Conservation (phyloP, 2,113 vertebrate genomes). For the Phycodurus eques region DNA sequence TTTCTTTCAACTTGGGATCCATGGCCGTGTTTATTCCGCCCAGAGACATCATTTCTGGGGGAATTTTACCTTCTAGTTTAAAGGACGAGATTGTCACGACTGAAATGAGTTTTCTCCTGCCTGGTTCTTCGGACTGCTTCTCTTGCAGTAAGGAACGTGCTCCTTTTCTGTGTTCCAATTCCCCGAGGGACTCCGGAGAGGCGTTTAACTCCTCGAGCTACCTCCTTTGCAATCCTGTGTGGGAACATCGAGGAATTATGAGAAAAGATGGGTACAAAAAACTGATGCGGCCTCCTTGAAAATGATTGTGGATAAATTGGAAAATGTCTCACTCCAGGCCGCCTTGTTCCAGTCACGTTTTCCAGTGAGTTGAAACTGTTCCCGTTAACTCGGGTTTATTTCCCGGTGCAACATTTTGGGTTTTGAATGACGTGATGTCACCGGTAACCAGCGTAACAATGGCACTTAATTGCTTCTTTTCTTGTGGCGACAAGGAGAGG, state of each 20-base stretch:
- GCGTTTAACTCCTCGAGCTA: not conserved
- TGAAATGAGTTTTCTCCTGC: not conserved
- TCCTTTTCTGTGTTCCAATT: not conserved
- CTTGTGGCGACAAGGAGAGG: slow-evolving; percentile 29
- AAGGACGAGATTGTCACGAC: not conserved
- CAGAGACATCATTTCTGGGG: too few relatives aligned
- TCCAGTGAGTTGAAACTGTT: not conserved
- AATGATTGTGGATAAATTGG: not conserved
- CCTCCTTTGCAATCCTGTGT: not conserved
- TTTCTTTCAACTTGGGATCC: too few relatives aligned
- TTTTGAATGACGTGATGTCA: slow-evolving; percentile 40
- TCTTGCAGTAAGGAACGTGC: not conserved
- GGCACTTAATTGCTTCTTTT: slow-evolving; percentile 57
- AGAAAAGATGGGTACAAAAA: not conserved
- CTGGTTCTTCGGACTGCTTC: not conserved
- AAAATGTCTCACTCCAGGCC: not conserved
- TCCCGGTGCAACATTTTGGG: slow-evolving; percentile 13
- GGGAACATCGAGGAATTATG: not conserved
- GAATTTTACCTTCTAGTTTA: not conserved
- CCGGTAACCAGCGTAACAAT: slow-evolving; percentile 33
- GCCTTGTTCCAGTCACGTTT: not conserved
- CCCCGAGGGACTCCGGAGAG: not conserved
- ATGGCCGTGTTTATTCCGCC: too few relatives aligned
- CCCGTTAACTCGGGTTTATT: not conserved
- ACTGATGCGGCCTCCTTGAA: not conserved